Evolutionary conservation across 2,888 invertebrate species (phyloP), one percentile per base, ranked within the genome.

Genomic region (Zelleria hepariella): DNA sequence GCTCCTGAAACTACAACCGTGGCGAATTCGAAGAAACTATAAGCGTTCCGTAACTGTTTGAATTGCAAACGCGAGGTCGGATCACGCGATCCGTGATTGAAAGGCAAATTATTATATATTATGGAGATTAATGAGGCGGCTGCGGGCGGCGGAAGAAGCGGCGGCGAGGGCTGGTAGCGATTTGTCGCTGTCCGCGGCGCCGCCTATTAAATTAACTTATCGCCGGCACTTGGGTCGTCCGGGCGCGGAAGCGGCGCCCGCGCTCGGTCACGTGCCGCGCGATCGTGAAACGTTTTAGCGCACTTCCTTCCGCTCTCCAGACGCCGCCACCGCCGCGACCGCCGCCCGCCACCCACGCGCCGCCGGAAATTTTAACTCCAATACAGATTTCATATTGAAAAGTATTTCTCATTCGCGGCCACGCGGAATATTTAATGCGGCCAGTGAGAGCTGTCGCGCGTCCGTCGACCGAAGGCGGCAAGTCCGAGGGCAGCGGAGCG

Each of bases 261-360:
- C 21, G 55, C 64, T 67, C 62, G 68, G 77, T 82, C 82, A 84
- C 86, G 83, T 76, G 77, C 80, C 65, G 66, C 58, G 70, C 75
- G 73, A 80, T 78, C 77, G 77, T 73, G 70, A 80, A 85, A 82
- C 75, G 79, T 82, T 82, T 82, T 82, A 81, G 73, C 74, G 75
- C 69, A 74, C 77, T 84, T 85, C 83, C 77, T 84, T 85, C 83
- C 82, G 77, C 72, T 79, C 74, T 68, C 64, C 66, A 74, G 72
- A 66, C 63, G 71, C 69, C 74, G 68, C 72, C 71, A 68, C 65
- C 68, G 61, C 63, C 63, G 63, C 64, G 64, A 66, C 60, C 63
- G 71, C 69, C 74, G 68, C 72, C 71, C 68, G 61, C 63, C 63
- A 63, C 51, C 21, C 60, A 51, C 32, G 32, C 32, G 32, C 32